These are phyloP conservation scores for Eurytoma californica DNA, from an alignment of 2,888 invertebrate genomes.

Conservation along the genomic window DNA sequence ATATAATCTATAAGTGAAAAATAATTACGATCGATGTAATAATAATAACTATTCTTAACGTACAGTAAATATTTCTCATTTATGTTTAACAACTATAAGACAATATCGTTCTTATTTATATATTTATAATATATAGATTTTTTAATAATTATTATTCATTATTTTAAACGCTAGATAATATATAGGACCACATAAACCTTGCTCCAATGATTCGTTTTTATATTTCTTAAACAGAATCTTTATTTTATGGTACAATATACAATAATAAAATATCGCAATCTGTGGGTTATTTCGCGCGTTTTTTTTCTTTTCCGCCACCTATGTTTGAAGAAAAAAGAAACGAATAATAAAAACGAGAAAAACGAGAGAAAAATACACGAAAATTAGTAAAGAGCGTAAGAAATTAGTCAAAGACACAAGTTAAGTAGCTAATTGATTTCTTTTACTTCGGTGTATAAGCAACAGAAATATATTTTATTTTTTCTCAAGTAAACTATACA, in stretches of 20 bases:
- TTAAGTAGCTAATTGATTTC: conserved; percentile 73
- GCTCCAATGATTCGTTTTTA: conserved; percentile 72
- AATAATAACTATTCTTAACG: conserved; percentile 68
- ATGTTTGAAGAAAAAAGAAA: conserved; percentile 63
- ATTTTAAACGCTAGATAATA: conserved; percentile 67
- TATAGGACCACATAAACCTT: conserved; percentile 75
- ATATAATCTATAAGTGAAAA: conserved; percentile 73
- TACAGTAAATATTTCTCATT: conserved; percentile 72
- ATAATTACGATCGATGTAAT: conserved; percentile 69
- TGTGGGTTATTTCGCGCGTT: conserved; percentile 64
- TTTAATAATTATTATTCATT: conserved; percentile 61
- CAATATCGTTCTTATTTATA: conserved; percentile 56
- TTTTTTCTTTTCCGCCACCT: conserved; percentile 70
- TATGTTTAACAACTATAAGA: conserved; percentile 72
- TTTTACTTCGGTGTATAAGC: conserved; percentile 66
- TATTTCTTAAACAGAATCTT: conserved; percentile 68
- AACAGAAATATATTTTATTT: conserved; percentile 74
- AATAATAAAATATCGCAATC: conserved; percentile 72
- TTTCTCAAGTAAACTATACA: conserved; percentile 73
- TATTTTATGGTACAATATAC: conserved; percentile 70
- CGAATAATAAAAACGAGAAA: conserved; percentile 61
- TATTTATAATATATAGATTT: conserved; percentile 55
- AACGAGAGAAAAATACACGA: conserved; percentile 65
- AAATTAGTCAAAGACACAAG: conserved; percentile 56
- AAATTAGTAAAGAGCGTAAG: conserved; percentile 69